phyloP scores from a whole-genome alignment of 1,140 invertebrate species.

The Sminthurinus signatus region DNA sequence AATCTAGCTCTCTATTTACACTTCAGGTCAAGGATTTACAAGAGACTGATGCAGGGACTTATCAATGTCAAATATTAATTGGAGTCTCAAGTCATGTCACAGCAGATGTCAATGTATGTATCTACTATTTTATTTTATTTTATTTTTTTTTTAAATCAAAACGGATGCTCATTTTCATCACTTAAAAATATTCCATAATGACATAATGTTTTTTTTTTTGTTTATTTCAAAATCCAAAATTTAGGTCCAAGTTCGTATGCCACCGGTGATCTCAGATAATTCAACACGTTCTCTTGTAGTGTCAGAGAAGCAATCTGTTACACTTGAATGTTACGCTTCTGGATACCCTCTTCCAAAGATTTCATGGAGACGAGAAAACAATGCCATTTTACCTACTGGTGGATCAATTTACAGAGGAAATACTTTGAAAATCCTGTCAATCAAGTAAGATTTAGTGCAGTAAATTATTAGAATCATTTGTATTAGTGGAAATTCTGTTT shows the following conservation, averaged over 20 bases:
- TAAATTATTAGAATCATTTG: neutral
- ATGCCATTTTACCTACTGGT: slow-evolving; percentile 82
- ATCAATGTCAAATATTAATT: slow-evolving; percentile 78
- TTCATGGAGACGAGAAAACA: slow-evolving; percentile 87
- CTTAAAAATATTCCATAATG: too few relatives aligned
- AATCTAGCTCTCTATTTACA: slow-evolving; percentile 67
- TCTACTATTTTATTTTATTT: too few relatives aligned
- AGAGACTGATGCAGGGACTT: slow-evolving; percentile 83
- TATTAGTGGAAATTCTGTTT: neutral
- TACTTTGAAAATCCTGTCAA: slow-evolving; percentile 63
- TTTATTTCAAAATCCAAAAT: too few relatives aligned
- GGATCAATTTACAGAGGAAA: slow-evolving; percentile 78
- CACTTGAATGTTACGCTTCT: slow-evolving; percentile 78
- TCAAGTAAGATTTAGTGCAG: slow-evolving; percentile 40
- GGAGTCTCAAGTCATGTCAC: slow-evolving; percentile 68
- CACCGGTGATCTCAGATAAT: slow-evolving; percentile 86
- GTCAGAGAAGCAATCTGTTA: slow-evolving; percentile 68
- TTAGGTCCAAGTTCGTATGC: slow-evolving; percentile 74
- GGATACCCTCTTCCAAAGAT: slow-evolving; percentile 68
- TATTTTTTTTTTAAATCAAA: too few relatives aligned
- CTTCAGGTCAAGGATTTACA: slow-evolving; percentile 88
- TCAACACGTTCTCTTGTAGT: slow-evolving; percentile 79
- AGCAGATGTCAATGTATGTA: slow-evolving; percentile 73
- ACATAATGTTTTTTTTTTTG: too few relatives aligned
- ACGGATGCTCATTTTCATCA: too few relatives aligned